Evolutionary conservation across 92 coral and sea anemone species (phyloP).

Genomic region (Paragorgia papillata): DNA sequence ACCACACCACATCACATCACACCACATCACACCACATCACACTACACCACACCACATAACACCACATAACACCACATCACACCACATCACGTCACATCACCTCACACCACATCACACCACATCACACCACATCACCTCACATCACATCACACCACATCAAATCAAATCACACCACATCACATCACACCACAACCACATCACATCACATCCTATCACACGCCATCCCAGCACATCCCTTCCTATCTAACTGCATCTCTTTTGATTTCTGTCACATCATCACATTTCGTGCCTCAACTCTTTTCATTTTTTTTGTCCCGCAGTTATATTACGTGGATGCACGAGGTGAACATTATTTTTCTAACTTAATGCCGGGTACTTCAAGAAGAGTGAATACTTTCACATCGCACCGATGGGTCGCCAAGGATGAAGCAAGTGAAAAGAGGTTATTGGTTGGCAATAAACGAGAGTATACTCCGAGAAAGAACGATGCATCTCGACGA

Average conservation of each 20-base stretch:
- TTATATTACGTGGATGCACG: no score
- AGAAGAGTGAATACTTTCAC: slow-evolving; percentile 69
- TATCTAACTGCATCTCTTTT: no score
- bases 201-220: neutral
- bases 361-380: slow-evolving; percentile 38
- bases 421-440: slow-evolving; percentile 67
- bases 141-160: no score
- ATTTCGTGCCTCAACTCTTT: no score
- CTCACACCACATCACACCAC: neutral
- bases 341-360: slow-evolving; percentile 61
- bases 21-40: neutral
- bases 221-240: neutral
- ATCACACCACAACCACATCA: no score
- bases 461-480: slow-evolving; percentile 50
- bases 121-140: no score
- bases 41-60: neutral
- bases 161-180: no score
- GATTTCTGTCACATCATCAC: no score
- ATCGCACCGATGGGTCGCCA: slow-evolving; percentile 75
- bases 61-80: neutral
- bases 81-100: neutral
- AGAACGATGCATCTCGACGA: slow-evolving; percentile 21
- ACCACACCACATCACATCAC: neutral
- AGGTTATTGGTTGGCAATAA: slow-evolving; percentile 59
- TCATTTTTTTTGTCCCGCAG: slow-evolving; percentile 43